These are phyloP conservation scores for Lysandra coridon DNA, from an alignment of 2,888 invertebrate genomes.

Conservation along the genomic window DNA sequence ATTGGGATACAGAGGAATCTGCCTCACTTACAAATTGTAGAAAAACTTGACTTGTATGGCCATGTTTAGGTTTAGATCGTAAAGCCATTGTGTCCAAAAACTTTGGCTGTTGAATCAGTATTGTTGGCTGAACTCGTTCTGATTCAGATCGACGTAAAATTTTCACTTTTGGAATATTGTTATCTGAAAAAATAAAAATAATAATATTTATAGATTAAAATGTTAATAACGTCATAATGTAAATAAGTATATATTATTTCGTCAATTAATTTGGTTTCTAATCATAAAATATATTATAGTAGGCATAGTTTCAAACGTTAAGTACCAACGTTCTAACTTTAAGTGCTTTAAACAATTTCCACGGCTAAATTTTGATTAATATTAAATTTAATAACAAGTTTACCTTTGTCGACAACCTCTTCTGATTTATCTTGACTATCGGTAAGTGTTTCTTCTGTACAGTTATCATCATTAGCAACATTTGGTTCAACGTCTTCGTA, in stretches of 20 bases:
- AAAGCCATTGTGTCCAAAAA: conserved; percentile 93
- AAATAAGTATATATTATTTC: neutral
- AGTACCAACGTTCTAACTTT: too few species aligned
- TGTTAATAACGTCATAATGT: too few species aligned
- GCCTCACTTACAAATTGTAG: conserved; percentile 66
- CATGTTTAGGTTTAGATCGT: conserved; percentile 82
- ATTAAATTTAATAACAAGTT: neutral
- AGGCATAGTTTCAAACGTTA: too few species aligned
- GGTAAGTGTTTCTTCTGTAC: conserved; percentile 34
- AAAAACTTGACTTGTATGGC: conserved; percentile 83
- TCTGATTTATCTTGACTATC: conserved; percentile 42
- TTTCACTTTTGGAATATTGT: conserved; percentile 66
- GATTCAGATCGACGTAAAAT: conserved; percentile 73
- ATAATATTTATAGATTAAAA: neutral
- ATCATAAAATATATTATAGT: too few species aligned
- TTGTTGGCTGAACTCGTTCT: conserved; percentile 63
- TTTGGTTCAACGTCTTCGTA: conserved; percentile 46
- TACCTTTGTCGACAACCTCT: conserved; percentile 42
- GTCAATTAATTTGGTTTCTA: neutral
- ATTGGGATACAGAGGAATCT: conserved; percentile 44
- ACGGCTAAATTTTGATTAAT: too few species aligned
- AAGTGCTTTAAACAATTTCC: too few species aligned
- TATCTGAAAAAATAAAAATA: conserved; percentile 59
- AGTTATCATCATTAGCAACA: conserved; percentile 38
- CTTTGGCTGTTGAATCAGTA: conserved; percentile 76